A percentile compares a stretch with the other conserved stretches of the same genome.
Conservation (phyloP, 1,140 invertebrate genomes). For the Ostrea edulis region DNA sequence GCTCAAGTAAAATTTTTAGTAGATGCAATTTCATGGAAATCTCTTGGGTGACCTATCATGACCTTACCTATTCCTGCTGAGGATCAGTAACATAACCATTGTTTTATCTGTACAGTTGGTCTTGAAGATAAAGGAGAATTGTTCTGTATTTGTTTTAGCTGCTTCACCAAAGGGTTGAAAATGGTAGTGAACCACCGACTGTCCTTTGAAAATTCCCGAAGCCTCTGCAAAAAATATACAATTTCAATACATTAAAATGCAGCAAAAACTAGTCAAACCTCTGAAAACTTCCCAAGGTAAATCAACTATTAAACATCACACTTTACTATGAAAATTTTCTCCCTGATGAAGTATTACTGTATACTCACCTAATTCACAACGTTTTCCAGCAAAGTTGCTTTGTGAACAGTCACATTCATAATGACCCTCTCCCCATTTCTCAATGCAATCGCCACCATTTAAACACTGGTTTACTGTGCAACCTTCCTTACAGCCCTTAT, state of each 20-base stretch:
- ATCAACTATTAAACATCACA: neutral
- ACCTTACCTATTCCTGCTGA: constrained; percentile 20
- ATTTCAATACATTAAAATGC: neutral
- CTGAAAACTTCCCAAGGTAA: too few relatives aligned
- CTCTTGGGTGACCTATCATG: too few relatives aligned
- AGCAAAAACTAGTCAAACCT: too few relatives aligned
- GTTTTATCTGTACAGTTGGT: constrained; percentile 47
- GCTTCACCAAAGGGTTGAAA: constrained; percentile 58
- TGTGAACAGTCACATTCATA: constrained; percentile 92
- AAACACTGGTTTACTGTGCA: constrained; percentile 92
- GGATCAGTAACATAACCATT: constrained; percentile 42
- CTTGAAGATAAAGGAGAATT: constrained; percentile 64
- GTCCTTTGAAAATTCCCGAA: constrained; percentile 65
- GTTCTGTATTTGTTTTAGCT: constrained; percentile 61
- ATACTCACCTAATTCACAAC: constrained; percentile 70
- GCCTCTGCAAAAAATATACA: constrained; percentile 64
- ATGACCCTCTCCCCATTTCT: constrained; percentile 91
- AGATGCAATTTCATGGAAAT: too few relatives aligned
- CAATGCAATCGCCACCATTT: constrained; percentile 91
- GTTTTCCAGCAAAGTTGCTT: constrained; percentile 80
- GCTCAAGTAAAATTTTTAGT: too few relatives aligned
- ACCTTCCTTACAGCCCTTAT: constrained; percentile 91
- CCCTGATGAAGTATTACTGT: neutral
- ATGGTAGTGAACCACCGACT: constrained; percentile 67
- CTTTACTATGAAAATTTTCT: neutral